Base-by-base conservation (phyloP, 2,797 vertebrate species). In the Sebastes oblongus region DNA sequence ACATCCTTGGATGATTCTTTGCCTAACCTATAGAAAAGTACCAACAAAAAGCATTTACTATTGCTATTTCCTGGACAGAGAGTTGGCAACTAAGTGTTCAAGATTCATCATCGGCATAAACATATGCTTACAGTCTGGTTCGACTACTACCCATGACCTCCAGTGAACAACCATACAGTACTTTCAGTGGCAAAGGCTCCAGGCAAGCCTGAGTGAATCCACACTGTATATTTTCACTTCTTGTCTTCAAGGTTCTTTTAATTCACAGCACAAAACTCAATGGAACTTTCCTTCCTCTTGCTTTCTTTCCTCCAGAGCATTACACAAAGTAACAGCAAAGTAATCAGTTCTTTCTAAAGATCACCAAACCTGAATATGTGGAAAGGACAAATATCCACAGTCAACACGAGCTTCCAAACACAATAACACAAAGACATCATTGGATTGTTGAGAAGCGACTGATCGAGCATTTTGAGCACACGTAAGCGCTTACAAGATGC, bases 261-360 rank as follows among this genome's bases (percentile, higher is more conserved):
- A 80, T 64, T 79, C n/a, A 73, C 4, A 58, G 25, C 34, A 39
- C 29, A 61, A 60, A 46, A 76, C 54, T 67, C 59, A 36, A 30
- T 27, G 12, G 25, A 60, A 64, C 1, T 55, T 61, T 52, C 25
- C 9, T 27, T 72, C 24, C 32, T 42, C 25, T 24, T 50, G 67
- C 42, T 72, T n/a, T 55, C 30, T 74, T 39, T 66, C 68, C 65
- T 68, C 52, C 6, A 13, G 50, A 78, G 76, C 22, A 32, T 73
- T 46, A 71, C 54, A 50, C 36, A 42, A 75, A 79, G 50, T 14
- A 42, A 60, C 27, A 42, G 72, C 22, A 68, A 58, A 68, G 12
- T 16, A 34, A 32, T 42, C 18, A 77, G 11, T 42, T 66, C 5
- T 66, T 16, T 22, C 4, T 8, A 10, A 58, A 70, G 14, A 36